Evolutionary conservation across 2,888 invertebrate species (phyloP).

Genomic region (Drosophila multiciliata): DNA sequence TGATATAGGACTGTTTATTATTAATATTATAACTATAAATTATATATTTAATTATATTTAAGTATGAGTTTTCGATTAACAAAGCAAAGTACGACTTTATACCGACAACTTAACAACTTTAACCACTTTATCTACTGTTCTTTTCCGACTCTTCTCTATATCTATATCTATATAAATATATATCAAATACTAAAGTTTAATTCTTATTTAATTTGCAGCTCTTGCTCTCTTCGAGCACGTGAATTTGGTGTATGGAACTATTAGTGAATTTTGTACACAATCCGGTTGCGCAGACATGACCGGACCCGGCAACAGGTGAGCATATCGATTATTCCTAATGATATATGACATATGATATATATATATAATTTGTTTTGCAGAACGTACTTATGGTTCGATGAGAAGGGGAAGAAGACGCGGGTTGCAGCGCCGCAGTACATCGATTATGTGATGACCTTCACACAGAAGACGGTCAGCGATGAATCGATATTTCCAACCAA

Average conservation of each 20-base stretch:
- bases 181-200: neutral
- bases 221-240: constrained; percentile 99
- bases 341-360: neutral
- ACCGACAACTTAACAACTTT: neutral
- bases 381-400: constrained; percentile 99
- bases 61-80: too few species aligned
- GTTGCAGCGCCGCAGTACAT: constrained; percentile 99
- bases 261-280: constrained; percentile 99
- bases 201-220: constrained; percentile 87
- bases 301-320: constrained; percentile 96
- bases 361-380: constrained; percentile 86
- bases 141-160: too few species aligned
- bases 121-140: too few species aligned
- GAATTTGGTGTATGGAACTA: constrained; percentile 98
- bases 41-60: neutral
- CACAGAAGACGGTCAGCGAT: constrained; percentile 98
- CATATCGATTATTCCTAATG: neutral
- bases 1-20: too few species aligned
- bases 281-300: constrained; percentile 98
- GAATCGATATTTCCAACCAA: constrained; percentile 99
- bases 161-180: neutral
- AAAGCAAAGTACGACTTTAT: neutral
- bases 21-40: too few species aligned
- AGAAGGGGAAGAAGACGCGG: constrained; percentile 98
- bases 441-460: constrained; percentile 99